Evolutionary conservation across 2,888 invertebrate genomes (phyloP), one percentile per base, ranked within the genome.

Genomic region (Microctonus brassicae): DNA sequence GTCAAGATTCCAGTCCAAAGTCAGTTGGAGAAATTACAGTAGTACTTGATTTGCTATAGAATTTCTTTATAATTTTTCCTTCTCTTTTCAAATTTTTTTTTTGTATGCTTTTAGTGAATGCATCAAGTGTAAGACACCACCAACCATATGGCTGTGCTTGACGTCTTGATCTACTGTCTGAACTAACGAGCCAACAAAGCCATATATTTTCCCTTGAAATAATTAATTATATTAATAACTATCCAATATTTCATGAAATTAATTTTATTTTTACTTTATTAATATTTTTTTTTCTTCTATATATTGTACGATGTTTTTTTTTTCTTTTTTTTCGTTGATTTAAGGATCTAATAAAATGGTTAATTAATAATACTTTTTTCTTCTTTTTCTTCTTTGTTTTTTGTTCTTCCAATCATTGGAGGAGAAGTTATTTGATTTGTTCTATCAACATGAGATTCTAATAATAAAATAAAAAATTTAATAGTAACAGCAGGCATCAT

Each of bases 291-390:
- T 34, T 52, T 9, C 42, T 52, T 9, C 42, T 6, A 2, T 3
- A 42, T 42, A 13, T 3, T 3, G n/a, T n/a, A n/a, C n/a, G n/a
- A n/a, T n/a, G n/a, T n/a, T 42, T 42, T n/a, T 42, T 13, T 4
- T 52, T 52, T 34, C 61, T 62, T 62, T 42, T 13, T 4, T 52
- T 52, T 34, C 61, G 53, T 62, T 60, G 70, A 66, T 71, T 67
- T 47, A 67, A 72, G 62, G 34, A 47, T 47, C 47, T 57, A 71
- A 71, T 71, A 67, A 62, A 33, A 34, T 33, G 26, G 53, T 26
- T 36, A 53, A 67, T 62, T 53, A 68, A 29, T 47, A 29, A 67
- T 53, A 57, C 20, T 63, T 58, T 57, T 57, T 29, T 57, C 57
- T 55, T 24, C 55, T 58, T 57, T 57, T 29, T 57, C 57, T 55